Evolutionary conservation across 1,140 invertebrate genomes (phyloP).

Genomic region (Arctopsyche grandis): DNA sequence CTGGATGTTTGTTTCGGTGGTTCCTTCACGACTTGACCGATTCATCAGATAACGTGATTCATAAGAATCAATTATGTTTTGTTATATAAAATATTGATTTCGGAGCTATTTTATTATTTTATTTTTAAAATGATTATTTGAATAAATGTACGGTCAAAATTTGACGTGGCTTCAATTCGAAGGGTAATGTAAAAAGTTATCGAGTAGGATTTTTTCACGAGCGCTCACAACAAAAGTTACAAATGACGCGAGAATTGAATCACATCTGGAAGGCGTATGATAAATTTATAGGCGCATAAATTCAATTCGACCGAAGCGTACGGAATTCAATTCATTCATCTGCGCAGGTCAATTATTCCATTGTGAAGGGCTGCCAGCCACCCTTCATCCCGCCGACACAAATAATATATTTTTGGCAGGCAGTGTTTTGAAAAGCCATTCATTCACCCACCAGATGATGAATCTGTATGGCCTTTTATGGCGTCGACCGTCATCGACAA

Average conservation of each 20-base stretch:
- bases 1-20: slow-evolving; percentile 4
- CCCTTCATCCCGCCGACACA: slow-evolving; percentile 4
- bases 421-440: slow-evolving; percentile 25
- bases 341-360: slow-evolving; percentile 20
- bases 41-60: too few relatives aligned
- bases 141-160: too few relatives aligned
- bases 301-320: background rate
- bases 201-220: too few relatives aligned
- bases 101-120: too few relatives aligned
- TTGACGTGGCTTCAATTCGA: too few relatives aligned
- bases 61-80: too few relatives aligned
- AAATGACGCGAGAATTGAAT: background rate
- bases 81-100: too few relatives aligned
- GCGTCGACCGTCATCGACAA: too few relatives aligned
- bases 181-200: too few relatives aligned
- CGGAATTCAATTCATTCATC: slow-evolving; percentile 29
- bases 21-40: background rate
- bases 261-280: slow-evolving; percentile 13
- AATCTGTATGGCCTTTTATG: slow-evolving; percentile 2
- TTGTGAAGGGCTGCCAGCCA: background rate
- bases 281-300: slow-evolving; percentile 20
- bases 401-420: slow-evolving; percentile 20
- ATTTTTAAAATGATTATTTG: too few relatives aligned
- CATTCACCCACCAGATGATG: background rate
- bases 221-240: too few relatives aligned